Conservation (phyloP, 2,113 vertebrate genomes). For the Lathamus discolor region DNA sequence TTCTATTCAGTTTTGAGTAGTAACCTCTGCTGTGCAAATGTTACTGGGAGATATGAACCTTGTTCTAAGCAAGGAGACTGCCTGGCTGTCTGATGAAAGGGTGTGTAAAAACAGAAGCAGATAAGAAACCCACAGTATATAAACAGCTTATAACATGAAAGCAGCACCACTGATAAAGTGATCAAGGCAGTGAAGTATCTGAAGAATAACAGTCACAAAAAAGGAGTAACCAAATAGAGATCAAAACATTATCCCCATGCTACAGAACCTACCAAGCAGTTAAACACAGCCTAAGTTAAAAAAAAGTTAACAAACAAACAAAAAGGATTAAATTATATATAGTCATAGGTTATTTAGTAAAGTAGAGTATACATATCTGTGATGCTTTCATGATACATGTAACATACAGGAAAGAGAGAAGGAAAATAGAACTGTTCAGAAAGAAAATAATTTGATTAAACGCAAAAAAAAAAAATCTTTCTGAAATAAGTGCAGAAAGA, state of each 20-base stretch:
- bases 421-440: not conserved
- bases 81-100: not conserved
- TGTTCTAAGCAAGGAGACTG: not conserved
- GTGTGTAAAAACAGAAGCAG: slow-evolving; percentile 13
- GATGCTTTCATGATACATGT: not conserved
- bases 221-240: not conserved
- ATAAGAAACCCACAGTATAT: slow-evolving; percentile 18
- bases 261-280: not conserved
- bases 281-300: not conserved
- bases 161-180: not conserved
- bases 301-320: not conserved
- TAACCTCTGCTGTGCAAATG: not conserved
- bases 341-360: not conserved
- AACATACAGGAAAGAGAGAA: not conserved
- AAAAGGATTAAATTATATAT: not conserved
- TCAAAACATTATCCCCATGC: not conserved
- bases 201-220: not conserved
- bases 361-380: not conserved
- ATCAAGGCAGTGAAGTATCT: not conserved
- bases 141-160: slow-evolving; percentile 16
- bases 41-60: not conserved
- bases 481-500: not conserved
- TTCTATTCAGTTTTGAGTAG: not conserved
- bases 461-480: not conserved
- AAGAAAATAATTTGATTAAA: not conserved